Base-by-base conservation (phyloP, 2,888 invertebrate genomes). In the Augiades crinisus region DNA sequence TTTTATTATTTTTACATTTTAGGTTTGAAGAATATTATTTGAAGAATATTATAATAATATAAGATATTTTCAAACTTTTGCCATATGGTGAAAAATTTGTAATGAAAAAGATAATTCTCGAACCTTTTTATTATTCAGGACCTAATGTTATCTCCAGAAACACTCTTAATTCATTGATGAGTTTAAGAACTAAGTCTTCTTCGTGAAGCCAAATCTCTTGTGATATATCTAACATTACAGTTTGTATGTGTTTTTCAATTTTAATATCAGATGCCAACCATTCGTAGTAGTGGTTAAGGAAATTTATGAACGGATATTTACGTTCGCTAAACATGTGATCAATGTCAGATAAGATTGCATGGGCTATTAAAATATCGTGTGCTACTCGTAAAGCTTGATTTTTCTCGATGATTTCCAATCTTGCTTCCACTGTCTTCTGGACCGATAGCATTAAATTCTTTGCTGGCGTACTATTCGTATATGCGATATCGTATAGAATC, bases 291-390 rank as follows among this genome's bases (percentile, higher is more conserved):
- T 59, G 62, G 4, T 58, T 64, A 27, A 81, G 47, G 52, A 81
- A 80, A 2, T 45, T 47, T 33, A 67, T 65, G 49, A 82, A 82
- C 0, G 72, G 73, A 27, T 73, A 70, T 0, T 58, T 40, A 14
- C 65, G 73, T 0, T 61, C 56, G 30, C 67, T 66, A 22, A 75
- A 84, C 33, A 78, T 63, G 37, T 77, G 70, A 55, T 86, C 85
- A 65, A 86, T 60, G 54, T 86, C 84, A 3, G 84, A 83, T 4
- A 86, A 54, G 53, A 85, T 81, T 0, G 63, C 63, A 34, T 80
- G 65, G 0, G 81, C 58, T 30, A 86, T 53, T 19, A 72, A 61
- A 1, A 73, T 64, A 6, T 85, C 82, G 22, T 66, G 66, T 0
- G 69, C 70, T 10, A 64, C 59, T 2, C 53, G 44, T 1, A 53